Evolutionary conservation across 2,797 vertebrate species (phyloP).

Genomic region (Spatula versicolor): DNA sequence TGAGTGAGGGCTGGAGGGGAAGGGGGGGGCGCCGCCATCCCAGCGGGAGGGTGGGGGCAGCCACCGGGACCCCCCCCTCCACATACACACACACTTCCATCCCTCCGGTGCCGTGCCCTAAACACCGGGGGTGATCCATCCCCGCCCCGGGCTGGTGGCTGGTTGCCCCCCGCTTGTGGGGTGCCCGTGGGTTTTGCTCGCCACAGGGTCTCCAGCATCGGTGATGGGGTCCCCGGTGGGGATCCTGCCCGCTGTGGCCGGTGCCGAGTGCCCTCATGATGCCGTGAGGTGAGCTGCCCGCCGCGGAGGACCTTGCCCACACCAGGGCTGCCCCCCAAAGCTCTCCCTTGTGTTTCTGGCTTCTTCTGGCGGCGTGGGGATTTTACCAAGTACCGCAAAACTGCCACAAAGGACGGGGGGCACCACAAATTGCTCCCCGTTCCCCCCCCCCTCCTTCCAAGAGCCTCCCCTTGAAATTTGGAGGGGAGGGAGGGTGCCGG

Average conservation of each 20-base stretch:
- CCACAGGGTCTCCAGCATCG: neutral
- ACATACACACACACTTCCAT: too few relatives aligned
- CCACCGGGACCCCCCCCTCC: neutral
- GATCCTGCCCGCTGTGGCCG: neutral
- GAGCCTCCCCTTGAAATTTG: conserved; percentile 52
- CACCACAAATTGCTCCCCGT: neutral
- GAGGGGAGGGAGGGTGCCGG: conserved; percentile 35
- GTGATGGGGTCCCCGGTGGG: neutral
- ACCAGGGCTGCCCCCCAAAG: neutral
- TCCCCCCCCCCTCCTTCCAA: neutral
- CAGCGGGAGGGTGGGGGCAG: neutral
- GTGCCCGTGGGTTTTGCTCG: neutral
- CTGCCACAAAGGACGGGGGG: conserved; percentile 42
- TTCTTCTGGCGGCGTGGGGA: neutral
- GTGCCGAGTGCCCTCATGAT: accelerated
- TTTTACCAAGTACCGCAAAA: conserved; percentile 4
- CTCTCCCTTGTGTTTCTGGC: neutral
- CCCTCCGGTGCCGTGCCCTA: neutral
- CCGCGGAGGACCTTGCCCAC: neutral
- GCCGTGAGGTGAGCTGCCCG: accelerated
- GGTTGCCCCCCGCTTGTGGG: neutral
- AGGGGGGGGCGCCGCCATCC: neutral
- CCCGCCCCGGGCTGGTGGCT: accelerated
- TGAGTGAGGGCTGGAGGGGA: neutral
- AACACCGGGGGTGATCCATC: neutral